A percentile compares a stretch with the other conserved stretches of the same genome.
Conservation (phyloP, 2,888 invertebrate genomes). For the Melieria crassipennis region DNA sequence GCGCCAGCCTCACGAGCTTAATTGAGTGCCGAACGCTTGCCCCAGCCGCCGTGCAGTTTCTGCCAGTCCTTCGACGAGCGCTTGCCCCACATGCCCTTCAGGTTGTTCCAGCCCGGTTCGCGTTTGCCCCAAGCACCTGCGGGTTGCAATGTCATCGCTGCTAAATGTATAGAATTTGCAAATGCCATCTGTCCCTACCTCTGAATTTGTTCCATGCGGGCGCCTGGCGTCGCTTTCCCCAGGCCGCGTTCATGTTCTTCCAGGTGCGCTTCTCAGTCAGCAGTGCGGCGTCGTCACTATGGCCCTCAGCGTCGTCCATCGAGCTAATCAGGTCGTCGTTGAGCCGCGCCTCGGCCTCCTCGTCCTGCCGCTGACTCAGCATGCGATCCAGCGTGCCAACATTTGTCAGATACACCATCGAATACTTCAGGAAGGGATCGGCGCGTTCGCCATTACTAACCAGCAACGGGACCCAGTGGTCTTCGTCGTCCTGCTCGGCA, state of each 20-base stretch:
- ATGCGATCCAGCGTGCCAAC: slow-evolving; percentile 50
- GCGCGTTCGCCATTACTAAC: slow-evolving; percentile 50
- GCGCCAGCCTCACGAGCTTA: slow-evolving; percentile 20
- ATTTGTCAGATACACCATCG: slow-evolving; percentile 45
- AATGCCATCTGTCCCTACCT: slow-evolving; percentile 58
- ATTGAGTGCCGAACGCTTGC: slow-evolving; percentile 43
- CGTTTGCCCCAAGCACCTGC: slow-evolving; percentile 81
- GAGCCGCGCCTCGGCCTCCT: slow-evolving; percentile 19
- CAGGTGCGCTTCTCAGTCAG: slow-evolving; percentile 72
- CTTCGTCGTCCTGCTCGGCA: slow-evolving; percentile 27
- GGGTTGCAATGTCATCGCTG: slow-evolving; percentile 28
- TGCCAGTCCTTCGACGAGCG: slow-evolving; percentile 66
- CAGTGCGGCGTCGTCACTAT: slow-evolving; percentile 36
- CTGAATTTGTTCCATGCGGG: slow-evolving; percentile 70
- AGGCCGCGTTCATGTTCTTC: slow-evolving; percentile 77
- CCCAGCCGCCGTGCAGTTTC: slow-evolving; percentile 65
- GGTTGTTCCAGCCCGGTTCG: slow-evolving; percentile 81
- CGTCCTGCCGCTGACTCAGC: slow-evolving; percentile 43
- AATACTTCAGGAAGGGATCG: slow-evolving; percentile 48
- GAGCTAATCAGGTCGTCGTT: slow-evolving; percentile 27
- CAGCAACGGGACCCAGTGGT: slow-evolving; percentile 48
- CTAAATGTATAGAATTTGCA: background rate
- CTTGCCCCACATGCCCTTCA: slow-evolving; percentile 84
- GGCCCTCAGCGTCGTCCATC: slow-evolving; percentile 13
- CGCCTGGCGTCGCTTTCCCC: slow-evolving; percentile 76